Conservation (phyloP, 2,888 invertebrate species). For the Dryobotodes eremita region DNA sequence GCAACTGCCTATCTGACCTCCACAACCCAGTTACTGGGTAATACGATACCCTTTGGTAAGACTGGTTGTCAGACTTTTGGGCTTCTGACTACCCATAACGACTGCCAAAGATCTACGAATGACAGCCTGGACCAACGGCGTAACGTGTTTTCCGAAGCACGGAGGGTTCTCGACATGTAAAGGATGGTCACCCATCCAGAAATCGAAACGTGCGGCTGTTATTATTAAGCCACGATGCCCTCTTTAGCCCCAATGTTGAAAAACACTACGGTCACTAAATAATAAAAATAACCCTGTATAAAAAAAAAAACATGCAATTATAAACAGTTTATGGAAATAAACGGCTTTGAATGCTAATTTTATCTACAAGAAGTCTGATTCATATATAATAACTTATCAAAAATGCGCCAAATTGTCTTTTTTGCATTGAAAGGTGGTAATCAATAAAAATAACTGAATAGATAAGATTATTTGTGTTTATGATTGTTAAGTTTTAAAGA, state of each 20-base stretch:
- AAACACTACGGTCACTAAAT: not conserved
- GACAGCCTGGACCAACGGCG: too few relatives aligned
- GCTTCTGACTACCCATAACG: not conserved
- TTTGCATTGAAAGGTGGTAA: constrained; percentile 11
- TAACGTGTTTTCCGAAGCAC: not conserved
- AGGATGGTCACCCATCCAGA: constrained; percentile 5
- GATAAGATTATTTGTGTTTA: constrained; percentile 50
- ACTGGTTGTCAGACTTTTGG: too few relatives aligned
- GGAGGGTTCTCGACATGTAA: not conserved
- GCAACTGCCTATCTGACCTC: not conserved
- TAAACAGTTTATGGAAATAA: not conserved
- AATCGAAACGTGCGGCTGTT: too few relatives aligned
- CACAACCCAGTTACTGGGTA: not conserved
- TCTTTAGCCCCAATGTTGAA: not conserved
- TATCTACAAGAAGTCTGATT: constrained; percentile 9
- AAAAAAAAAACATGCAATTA: not conserved
- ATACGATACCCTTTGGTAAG: not conserved
- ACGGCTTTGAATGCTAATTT: not conserved
- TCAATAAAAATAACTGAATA: constrained; percentile 33
- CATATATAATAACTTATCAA: constrained; percentile 12
- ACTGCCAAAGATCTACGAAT: not conserved
- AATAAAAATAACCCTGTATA: not conserved
- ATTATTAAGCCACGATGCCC: too few relatives aligned
- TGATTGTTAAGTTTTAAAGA: constrained; percentile 23
- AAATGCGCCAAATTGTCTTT: constrained; percentile 11